These are phyloP conservation scores for Drosophila mauritiana DNA, from an alignment of 1,140 invertebrate species.

Conservation along the genomic window DNA sequence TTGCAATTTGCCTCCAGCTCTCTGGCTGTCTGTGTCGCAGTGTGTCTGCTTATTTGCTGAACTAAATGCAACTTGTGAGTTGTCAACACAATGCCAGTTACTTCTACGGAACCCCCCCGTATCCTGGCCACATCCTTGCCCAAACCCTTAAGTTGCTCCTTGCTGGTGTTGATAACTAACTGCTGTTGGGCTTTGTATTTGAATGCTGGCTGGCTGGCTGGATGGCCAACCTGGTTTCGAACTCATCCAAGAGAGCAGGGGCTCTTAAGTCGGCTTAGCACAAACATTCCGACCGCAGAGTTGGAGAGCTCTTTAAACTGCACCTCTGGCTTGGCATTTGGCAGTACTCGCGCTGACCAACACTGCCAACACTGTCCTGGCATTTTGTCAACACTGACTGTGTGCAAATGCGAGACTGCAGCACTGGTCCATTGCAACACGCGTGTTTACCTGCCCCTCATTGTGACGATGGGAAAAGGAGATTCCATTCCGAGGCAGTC, in stretches of 20 bases:
- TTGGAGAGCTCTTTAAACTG: constrained; percentile 4
- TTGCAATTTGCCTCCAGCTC: constrained; percentile 60
- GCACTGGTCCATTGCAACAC: neutral
- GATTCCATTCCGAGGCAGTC: constrained; percentile 16
- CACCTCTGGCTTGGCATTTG: neutral
- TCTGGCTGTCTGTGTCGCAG: constrained; percentile 5
- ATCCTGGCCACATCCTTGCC: constrained; percentile 13
- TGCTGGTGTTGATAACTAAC: constrained; percentile 56
- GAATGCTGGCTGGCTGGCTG: constrained; percentile 31
- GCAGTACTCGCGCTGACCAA: constrained; percentile 22
- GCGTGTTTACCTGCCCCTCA: neutral
- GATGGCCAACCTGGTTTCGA: constrained; percentile 39
- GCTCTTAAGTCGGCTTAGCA: constrained; percentile 16
- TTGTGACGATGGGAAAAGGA: neutral
- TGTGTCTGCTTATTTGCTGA: constrained; percentile 69
- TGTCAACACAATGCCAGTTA: constrained; percentile 71
- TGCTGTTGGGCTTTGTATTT: constrained; percentile 43
- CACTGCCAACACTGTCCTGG: constrained; percentile 5
- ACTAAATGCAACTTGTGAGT: constrained; percentile 80
- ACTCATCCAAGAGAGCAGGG: neutral
- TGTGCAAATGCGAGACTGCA: constrained; percentile 2
- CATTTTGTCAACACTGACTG: constrained; percentile 33
- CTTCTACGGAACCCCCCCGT: constrained; percentile 4
- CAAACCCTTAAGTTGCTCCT: constrained; percentile 10
- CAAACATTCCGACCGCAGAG: neutral